phyloP scores from a whole-genome alignment of 2,797 vertebrate species.

The Myotis pilosus region DNA sequence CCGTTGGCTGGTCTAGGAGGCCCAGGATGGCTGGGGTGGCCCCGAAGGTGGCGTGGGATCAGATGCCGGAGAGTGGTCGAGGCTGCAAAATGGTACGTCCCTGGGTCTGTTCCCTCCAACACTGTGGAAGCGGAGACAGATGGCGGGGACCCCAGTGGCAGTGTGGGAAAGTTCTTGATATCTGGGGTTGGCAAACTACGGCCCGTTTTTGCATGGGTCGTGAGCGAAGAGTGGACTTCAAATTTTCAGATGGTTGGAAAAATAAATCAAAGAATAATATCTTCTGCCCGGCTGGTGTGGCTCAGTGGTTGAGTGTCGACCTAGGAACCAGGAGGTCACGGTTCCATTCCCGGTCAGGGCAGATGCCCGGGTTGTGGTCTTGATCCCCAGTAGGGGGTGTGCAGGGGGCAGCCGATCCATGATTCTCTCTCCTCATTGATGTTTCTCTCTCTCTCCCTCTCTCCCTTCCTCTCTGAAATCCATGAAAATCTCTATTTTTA shows the following conservation, averaged over 20 bases:
- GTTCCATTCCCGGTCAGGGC: too few species aligned
- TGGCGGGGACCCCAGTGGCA: too few species aligned
- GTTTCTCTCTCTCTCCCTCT: neutral
- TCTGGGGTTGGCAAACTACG: neutral
- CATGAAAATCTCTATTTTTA: neutral
- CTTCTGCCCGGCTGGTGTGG: neutral
- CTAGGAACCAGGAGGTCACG: too few species aligned
- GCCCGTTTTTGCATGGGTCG: neutral
- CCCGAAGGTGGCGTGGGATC: too few species aligned
- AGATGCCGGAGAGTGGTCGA: too few species aligned
- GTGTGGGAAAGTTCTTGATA: neutral
- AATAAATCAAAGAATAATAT: slow-evolving; percentile 8
- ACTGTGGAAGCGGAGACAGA: too few species aligned
- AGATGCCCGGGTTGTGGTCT: neutral
- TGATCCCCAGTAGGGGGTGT: too few species aligned
- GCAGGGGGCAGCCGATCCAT: neutral
- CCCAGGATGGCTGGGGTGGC: too few species aligned
- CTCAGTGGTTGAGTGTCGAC: neutral
- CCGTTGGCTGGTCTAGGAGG: too few species aligned
- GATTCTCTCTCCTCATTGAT: neutral
- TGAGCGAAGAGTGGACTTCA: slow-evolving; percentile 8
- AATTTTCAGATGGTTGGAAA: neutral
- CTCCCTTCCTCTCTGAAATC: too few species aligned
- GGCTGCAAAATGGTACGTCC: too few species aligned
- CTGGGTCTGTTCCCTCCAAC: too few species aligned